Evolutionary conservation across 2,113 vertebrate genomes (phyloP), one percentile per base, ranked within the genome.

Genomic region (Mirounga angustirostris): DNA sequence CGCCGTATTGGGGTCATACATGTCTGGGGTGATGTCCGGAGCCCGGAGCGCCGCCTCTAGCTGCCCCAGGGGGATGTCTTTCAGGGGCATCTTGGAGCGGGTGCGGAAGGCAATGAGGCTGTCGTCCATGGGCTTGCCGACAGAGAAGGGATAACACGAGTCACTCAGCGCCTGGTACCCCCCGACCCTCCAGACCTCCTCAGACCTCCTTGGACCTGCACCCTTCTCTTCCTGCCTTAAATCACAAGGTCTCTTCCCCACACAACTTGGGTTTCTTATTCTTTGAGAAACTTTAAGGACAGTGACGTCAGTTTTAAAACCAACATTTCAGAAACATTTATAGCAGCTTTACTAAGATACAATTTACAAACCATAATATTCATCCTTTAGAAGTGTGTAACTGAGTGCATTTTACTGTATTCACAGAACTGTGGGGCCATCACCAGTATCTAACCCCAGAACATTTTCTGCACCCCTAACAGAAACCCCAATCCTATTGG

Each of bases 1-100:
- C 0, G 98, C 99, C 0, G 99, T 98, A 2, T 98, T 98, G 67
- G 98, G 98, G 43, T 99, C 99, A 0, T 99, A 99, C 99, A 99
- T 99, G 95, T 99, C 99, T 0, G 99, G 99, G 0, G 99, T 99
- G 97, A 99, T 99, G 54, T 99, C 99, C 0, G 99, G 99, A 9
- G 99, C 99, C 14, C 98, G 98, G 11, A 99, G 99, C 98, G 99
- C 99, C 0, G 99, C 99, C 98, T 99, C 99, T 96, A 99, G 98
- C 91, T 99, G 99, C 30, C 99, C 99, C 24, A 99, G 98, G 2
- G 99, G 99, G 0, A 99, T 98, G 50, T 99, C 98, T 18, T 99
- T 99, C 82, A 99, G 98, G 0, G 99, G 99, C 13, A 99, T 98
- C 98, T 99, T 99, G 1, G 99, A 99, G 2, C 99, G 99, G 0